These are phyloP conservation scores for Nycteola revayana DNA, from an alignment of 2,888 invertebrate species.

Conservation along the genomic window DNA sequence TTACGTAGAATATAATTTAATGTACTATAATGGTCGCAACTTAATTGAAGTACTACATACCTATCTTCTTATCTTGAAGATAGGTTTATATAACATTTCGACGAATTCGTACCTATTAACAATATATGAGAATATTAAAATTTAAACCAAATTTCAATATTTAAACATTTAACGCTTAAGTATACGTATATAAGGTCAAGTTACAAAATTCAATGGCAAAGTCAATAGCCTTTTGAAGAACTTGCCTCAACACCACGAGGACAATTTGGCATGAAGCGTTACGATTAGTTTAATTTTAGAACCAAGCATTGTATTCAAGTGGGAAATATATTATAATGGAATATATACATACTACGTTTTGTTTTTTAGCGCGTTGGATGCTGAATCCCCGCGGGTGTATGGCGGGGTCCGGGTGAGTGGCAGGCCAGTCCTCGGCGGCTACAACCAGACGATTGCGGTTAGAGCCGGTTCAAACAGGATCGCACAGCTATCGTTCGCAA, in stretches of 20 bases:
- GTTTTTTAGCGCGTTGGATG: conserved; percentile 42
- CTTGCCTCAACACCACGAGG: conserved; percentile 6
- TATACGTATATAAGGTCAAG: background rate
- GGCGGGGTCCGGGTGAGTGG: conserved; percentile 64
- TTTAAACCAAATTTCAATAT: no score
- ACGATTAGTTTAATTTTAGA: background rate
- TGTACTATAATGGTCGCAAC: no score
- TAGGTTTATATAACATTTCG: no score
- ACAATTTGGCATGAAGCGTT: conserved; percentile 2
- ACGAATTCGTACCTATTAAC: no score
- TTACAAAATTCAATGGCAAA: conserved; percentile 10
- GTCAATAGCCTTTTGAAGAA: conserved; percentile 18
- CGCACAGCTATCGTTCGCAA: conserved; percentile 38
- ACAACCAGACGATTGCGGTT: conserved; percentile 59
- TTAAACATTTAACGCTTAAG: no score
- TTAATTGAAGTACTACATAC: no score
- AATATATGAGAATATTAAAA: no score
- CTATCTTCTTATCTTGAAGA: no score
- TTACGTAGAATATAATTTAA: no score
- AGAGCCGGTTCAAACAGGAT: conserved; percentile 29
- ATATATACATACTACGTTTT: conserved; percentile 68
- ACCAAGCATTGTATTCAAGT: background rate
- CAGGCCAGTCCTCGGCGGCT: conserved; percentile 71
- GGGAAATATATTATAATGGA: background rate
- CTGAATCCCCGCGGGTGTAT: conserved; percentile 49